These are phyloP conservation scores for Luffia ferchaultella DNA, from an alignment of 2,888 invertebrate species.

Conservation along the genomic window DNA sequence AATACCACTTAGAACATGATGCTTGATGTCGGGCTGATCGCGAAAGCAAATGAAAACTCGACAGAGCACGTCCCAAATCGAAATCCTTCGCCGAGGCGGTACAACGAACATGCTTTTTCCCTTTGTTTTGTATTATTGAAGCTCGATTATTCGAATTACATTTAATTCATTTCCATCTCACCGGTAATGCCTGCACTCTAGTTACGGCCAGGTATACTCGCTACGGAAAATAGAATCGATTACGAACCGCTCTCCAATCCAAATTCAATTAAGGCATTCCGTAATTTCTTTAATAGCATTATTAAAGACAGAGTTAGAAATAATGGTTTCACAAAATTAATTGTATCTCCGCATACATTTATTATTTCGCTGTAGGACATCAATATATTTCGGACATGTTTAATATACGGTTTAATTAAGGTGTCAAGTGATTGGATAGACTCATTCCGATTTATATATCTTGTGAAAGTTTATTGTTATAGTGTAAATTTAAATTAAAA, in stretches of 20 bases:
- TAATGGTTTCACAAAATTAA: background rate
- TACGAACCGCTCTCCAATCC: background rate
- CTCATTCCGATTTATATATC: background rate
- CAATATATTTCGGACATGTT: background rate
- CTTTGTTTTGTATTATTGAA: slow-evolving; percentile 56
- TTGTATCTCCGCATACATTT: background rate
- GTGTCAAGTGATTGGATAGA: background rate
- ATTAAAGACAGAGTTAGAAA: background rate
- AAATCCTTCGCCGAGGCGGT: slow-evolving; percentile 58
- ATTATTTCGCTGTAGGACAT: background rate
- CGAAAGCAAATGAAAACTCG: slow-evolving; percentile 48
- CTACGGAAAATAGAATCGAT: slow-evolving; percentile 2
- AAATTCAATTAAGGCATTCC: background rate
- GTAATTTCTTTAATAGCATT: background rate
- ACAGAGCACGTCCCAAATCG: slow-evolving; percentile 66
- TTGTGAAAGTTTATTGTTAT: background rate
- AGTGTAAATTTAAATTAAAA: background rate
- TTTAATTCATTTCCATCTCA: slow-evolving; percentile 62
- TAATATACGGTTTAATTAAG: background rate
- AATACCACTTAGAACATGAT: background rate
- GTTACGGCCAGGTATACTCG: slow-evolving; percentile 10
- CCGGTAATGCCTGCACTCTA: slow-evolving; percentile 30
- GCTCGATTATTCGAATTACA: slow-evolving; percentile 63
- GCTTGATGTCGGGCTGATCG: background rate
- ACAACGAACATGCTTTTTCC: slow-evolving; percentile 36